Percentiles rank a stretch among this genome's conserved stretches.
phyloP scores from a whole-genome alignment of 1,140 invertebrate species.

The Lucilia sericata region DNA sequence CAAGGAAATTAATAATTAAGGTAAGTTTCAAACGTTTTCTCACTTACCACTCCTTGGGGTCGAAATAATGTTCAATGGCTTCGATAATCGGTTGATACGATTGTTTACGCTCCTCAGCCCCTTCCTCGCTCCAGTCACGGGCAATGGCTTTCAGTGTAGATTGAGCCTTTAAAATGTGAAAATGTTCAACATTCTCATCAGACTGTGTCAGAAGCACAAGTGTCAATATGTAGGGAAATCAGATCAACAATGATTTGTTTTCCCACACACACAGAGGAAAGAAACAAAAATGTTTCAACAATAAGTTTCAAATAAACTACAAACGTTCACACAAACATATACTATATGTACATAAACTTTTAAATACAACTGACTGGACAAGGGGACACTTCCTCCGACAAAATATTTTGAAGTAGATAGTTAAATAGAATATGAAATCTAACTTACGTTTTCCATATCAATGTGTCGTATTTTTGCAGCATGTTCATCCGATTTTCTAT shows the following conservation, averaged over 20 bases:
- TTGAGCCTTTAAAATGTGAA: conserved; percentile 78
- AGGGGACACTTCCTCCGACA: too few species aligned
- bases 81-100: conserved; percentile 94
- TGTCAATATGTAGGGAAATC: conserved; percentile 46
- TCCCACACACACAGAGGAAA: conserved; percentile 34
- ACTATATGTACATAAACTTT: neutral
- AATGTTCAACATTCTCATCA: conserved; percentile 61
- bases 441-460: conserved; percentile 64
- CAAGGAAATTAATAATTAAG: neutral
- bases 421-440: conserved; percentile 24
- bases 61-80: conserved; percentile 83
- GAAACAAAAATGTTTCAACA: conserved; percentile 34
- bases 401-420: neutral
- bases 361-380: neutral
- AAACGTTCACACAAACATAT: conserved; percentile 25
- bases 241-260: conserved; percentile 37
- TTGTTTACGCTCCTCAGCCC: conserved; percentile 82
- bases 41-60: conserved; percentile 69
- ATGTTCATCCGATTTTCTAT: conserved; percentile 38
- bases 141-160: conserved; percentile 95
- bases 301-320: conserved; percentile 22
- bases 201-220: conserved; percentile 47
- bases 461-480: conserved; percentile 62
- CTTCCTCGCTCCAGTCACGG: conserved; percentile 93
- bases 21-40: neutral